Conservation (phyloP, 2,888 invertebrate genomes). For the Mythimna lalbum region DNA sequence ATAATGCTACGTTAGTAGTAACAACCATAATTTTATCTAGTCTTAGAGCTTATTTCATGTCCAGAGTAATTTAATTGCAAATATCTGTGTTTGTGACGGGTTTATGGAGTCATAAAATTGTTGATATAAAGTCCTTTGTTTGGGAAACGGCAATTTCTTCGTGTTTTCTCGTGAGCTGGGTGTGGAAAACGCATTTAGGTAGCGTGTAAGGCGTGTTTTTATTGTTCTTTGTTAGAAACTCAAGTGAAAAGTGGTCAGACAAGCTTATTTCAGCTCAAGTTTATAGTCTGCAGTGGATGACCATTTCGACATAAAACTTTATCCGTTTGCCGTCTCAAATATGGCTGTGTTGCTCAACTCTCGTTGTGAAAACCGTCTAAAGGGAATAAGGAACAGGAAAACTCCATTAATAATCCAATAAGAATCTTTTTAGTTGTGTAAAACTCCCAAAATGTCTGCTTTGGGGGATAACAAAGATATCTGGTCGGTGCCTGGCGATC, state of each 20-base stretch:
- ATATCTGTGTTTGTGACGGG: conserved; percentile 78
- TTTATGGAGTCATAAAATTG: conserved; percentile 86
- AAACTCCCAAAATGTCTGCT: conserved; percentile 79
- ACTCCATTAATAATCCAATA: conserved; percentile 72
- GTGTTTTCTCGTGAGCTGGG: conserved; percentile 66
- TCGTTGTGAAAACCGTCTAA: conserved; percentile 66
- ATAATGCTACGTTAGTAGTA: conserved; percentile 74
- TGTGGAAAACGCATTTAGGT: conserved; percentile 58
- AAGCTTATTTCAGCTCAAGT: conserved; percentile 42
- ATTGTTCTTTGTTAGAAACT: conserved; percentile 54
- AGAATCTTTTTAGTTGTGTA: conserved; percentile 70
- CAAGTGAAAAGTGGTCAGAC: conserved; percentile 59
- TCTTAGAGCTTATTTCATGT: conserved; percentile 77
- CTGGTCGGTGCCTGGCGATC: conserved; percentile 77
- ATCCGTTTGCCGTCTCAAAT: conserved; percentile 60
- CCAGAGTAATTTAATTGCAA: conserved; percentile 74
- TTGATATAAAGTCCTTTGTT: conserved; percentile 86
- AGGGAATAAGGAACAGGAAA: conserved; percentile 66
- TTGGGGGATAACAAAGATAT: conserved; percentile 74
- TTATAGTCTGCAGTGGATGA: conserved; percentile 32
- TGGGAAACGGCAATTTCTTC: conserved; percentile 73
- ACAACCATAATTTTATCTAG: conserved; percentile 84
- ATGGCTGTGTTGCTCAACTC: conserved; percentile 76
- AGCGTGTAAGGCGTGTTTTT: conserved; percentile 53
- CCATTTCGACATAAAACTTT: conserved; percentile 70